A percentile compares a stretch with the other conserved stretches of the same genome.
Conservation (phyloP, 2,888 invertebrate species). For the Hyposoter dolosus region DNA sequence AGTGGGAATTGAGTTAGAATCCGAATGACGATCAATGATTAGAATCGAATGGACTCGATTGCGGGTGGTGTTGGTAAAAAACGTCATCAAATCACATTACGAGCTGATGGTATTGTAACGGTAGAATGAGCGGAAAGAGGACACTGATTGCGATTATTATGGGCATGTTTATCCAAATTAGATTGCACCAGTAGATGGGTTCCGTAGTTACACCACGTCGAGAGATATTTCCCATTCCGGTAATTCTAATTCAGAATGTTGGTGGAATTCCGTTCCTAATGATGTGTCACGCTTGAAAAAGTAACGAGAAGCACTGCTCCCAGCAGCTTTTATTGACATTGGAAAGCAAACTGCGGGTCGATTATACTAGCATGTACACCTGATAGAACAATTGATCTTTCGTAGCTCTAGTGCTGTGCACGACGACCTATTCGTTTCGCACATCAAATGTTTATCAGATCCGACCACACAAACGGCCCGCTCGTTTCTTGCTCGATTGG, state of each 20-base stretch:
- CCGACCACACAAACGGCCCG: constrained; percentile 34
- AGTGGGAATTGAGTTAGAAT: not conserved
- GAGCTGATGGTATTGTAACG: not conserved
- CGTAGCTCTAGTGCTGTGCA: not conserved
- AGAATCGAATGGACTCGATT: not conserved
- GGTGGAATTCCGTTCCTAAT: not conserved
- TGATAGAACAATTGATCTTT: constrained; percentile 6
- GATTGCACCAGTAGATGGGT: not conserved
- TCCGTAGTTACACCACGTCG: not conserved
- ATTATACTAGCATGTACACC: constrained; percentile 6
- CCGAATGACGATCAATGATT: not conserved
- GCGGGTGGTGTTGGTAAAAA: not conserved
- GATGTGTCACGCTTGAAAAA: not conserved
- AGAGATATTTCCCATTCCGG: not conserved
- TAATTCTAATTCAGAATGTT: constrained; percentile 16
- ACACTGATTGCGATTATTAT: constrained; percentile 3
- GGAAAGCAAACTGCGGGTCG: constrained; percentile 8
- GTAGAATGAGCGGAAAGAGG: not conserved
- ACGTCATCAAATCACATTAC: not conserved
- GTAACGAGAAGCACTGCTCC: not conserved
- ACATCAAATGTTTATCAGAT: constrained; percentile 54
- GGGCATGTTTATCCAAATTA: not conserved
- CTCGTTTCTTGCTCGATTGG: constrained; percentile 44
- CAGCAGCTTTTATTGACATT: constrained; percentile 13
- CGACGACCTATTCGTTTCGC: constrained; percentile 1